Evolutionary conservation across 1,140 invertebrate genomes (phyloP).

Genomic region (Whitmania pigra): DNA sequence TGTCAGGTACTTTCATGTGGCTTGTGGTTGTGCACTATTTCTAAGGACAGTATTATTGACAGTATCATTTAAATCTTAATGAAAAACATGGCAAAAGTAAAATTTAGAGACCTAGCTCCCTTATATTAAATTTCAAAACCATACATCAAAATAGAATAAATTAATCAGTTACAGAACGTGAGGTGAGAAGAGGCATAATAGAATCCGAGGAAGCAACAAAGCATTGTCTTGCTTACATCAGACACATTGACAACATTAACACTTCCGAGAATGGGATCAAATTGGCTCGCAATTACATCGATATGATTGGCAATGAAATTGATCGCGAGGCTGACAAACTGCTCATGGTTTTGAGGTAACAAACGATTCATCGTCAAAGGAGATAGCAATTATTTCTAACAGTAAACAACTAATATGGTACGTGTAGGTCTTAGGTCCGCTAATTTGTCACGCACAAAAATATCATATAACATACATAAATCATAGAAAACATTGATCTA

Average conservation of each 20-base stretch:
- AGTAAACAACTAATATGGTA: too few species aligned
- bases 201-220: slow-evolving; percentile 13
- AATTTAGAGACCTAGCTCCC: background rate
- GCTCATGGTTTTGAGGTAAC: slow-evolving; percentile 9
- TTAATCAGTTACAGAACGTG: slow-evolving; percentile 25
- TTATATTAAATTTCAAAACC: background rate
- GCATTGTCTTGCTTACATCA: slow-evolving; percentile 59
- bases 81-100: background rate
- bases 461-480: too few species aligned
- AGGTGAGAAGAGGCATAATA: slow-evolving; percentile 23
- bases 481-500: too few species aligned
- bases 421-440: too few species aligned
- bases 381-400: too few species aligned
- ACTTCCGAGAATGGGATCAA: slow-evolving; percentile 64
- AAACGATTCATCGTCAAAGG: background rate
- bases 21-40: slow-evolving; percentile 17
- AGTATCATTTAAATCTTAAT: background rate
- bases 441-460: too few species aligned
- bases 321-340: slow-evolving; percentile 59
- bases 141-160: background rate
- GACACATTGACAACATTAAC: slow-evolving; percentile 92
- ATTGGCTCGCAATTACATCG: slow-evolving; percentile 73
- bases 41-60: background rate
- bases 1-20: slow-evolving; percentile 59
- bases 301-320: slow-evolving; percentile 76